phyloP scores from a whole-genome alignment of 2,797 vertebrate genomes.

The Aotus griseimembra region DNA sequence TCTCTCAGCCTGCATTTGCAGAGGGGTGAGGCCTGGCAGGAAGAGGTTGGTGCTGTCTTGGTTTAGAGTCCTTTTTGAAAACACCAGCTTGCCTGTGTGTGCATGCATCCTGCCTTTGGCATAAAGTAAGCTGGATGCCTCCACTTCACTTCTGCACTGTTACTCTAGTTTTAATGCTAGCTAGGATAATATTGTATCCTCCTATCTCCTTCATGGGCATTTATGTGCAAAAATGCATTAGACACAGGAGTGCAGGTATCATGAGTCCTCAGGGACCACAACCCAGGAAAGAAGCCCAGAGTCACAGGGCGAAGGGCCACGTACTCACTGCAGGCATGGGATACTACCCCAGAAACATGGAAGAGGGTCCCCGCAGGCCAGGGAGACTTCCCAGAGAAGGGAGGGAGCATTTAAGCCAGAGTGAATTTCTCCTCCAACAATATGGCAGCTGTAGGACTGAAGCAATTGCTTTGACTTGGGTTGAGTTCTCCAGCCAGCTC shows the following conservation, averaged over 20 bases:
- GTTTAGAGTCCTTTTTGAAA: neutral
- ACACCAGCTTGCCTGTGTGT: neutral
- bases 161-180: neutral
- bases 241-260: neutral
- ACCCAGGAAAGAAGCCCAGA: neutral
- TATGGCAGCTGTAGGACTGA: neutral
- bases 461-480: neutral
- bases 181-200: neutral
- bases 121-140: neutral
- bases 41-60: neutral
- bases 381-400: neutral
- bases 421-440: neutral
- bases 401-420: neutral
- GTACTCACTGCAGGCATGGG: accelerated
- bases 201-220: neutral
- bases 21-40: neutral
- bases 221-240: neutral
- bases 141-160: neutral
- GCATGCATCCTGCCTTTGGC: neutral
- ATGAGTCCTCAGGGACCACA: neutral
- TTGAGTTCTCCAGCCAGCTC: neutral
- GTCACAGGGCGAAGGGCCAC: neutral
- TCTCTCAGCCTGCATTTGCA: neutral
- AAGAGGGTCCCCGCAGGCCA: accelerated
- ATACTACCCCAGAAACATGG: neutral